Base-by-base conservation (phyloP, 2,113 vertebrate species). In the Acanthisitta chloris region DNA sequence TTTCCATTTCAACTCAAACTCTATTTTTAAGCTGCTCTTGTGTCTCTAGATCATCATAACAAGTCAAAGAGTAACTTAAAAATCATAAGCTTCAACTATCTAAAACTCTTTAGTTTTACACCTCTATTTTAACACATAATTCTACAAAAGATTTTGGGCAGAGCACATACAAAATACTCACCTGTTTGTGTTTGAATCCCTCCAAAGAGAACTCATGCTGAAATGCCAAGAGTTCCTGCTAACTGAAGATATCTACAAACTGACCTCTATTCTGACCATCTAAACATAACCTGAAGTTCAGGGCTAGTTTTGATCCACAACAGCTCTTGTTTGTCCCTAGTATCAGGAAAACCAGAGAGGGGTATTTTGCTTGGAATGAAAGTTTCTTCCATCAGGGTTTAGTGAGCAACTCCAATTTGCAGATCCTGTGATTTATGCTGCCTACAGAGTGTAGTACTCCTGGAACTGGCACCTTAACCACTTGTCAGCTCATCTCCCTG, bases 311-410 rank as follows among this genome's bases (percentile, higher is more conserved):
- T 59, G 31, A 45, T 73, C 20, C 11, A 20, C 29, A 36, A 23
- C 48, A 61, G n/a, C 24, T 67, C 43, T 45, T 65, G 26, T 25
- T 23, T 10, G 14, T 51, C 62, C 66, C 19, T 12, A 24, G 4
- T 9, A 5, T 2, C 55, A 28, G 12, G 18, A 13, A n/a, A 4
- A 55, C 4, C 33, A 76, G 6, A 36, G 1, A 5, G 2, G 2
- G 6, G 28, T n/a, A 12, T 40, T 77, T 57, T 64, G 28, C 42
- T 72, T 13, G 31, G 10, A 8, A 73, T 20, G 34, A 14, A 55
- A 43, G 28, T 73, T 54, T 51, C 67, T 58, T 29, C 2, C 2
- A 12, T 24, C 16, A 58, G 36, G 12, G 12, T 79, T 72, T 21
- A 57, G 38, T 25, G n/a, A 77, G 45, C 31, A 88, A 71, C 81